A percentile compares a stretch with the other conserved stretches of the same genome.
These are phyloP conservation scores for Zapus hudsonius DNA, from an alignment of 2,113 vertebrate species.

Conservation along the genomic window DNA sequence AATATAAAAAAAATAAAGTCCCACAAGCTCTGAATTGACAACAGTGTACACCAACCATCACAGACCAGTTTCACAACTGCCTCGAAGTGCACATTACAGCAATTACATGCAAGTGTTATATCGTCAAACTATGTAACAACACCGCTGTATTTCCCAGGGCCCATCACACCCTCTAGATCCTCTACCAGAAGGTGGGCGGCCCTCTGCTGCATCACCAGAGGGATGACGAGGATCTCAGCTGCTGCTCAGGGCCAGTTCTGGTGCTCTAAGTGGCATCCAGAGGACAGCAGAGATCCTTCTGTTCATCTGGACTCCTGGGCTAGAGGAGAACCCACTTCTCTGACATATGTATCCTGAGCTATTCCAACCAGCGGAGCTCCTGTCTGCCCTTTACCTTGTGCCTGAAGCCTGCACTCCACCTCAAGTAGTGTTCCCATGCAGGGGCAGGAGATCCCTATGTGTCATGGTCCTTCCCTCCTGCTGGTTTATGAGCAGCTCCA, in stretches of 20 bases:
- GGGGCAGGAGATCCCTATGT: not conserved
- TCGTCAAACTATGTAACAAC: not conserved
- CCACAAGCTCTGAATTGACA: conserved; percentile 66
- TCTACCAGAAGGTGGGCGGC: not conserved
- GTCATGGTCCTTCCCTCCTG: not conserved
- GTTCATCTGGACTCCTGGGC: not conserved
- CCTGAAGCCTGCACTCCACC: not conserved
- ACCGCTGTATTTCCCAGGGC: conserved; percentile 1
- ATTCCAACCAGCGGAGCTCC: not conserved
- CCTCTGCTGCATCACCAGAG: too few relatives aligned
- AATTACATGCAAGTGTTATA: too few relatives aligned
- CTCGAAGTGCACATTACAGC: too few relatives aligned
- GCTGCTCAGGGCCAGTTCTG: not conserved
- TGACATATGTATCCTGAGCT: not conserved
- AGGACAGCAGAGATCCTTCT: not conserved
- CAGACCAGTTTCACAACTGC: too few relatives aligned
- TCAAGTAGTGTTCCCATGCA: not conserved
- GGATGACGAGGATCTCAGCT: not conserved
- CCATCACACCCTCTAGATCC: not conserved
- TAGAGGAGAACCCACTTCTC: not conserved
- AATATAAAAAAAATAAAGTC: too few relatives aligned
- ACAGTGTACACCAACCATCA: too few relatives aligned
- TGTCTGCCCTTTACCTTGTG: not conserved
- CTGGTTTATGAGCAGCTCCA: not conserved
- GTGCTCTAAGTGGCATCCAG: not conserved